Base-by-base conservation (phyloP, 2,888 invertebrate species). In the Augochlorella aurata region DNA sequence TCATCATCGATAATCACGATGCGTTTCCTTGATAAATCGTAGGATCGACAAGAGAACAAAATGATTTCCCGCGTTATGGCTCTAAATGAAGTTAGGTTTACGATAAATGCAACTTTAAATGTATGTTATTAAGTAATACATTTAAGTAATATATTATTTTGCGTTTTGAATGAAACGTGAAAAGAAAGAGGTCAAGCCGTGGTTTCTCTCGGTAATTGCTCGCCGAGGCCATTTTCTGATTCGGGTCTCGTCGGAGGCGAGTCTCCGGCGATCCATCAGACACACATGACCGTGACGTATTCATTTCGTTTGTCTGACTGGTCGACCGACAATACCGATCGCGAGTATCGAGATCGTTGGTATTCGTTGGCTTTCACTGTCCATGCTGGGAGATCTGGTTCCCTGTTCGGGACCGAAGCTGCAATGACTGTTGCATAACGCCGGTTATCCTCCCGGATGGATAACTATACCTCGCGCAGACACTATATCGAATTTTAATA, bases 361-460 rank as follows among this genome's bases (percentile, higher is more conserved):
- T 63, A 84, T 79, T 90, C 89, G 88, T 86, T 87, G 89, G 90
- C 92, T 92, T 92, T 92, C 92, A 92, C 92, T 91, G 89, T 92
- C 86, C 87, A 84, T 82, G 86, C 84, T 79, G 86, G 85, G 87
- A 86, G 90, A 91, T 92, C 90, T 90, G 90, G 88, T 91, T 91
- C 90, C 85, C 90, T 85, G 88, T 88, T 88, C 87, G 85, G 76
- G 87, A 83, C 82, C 79, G 68, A 68, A 74, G 77, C 80, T 81
- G 65, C 78, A 76, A 85, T 86, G 74, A 75, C 67, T 86, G 87
- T 92, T 92, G 87, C 90, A 90, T 84, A 91, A 92, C 81, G 72
- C 77, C 81, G 47, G 77, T 82, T 81, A 73, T 85, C 58, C 65
- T 75, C 84, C 79, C 77, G 72, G 74, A 66, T 76, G 74, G 16